Evolutionary conservation across 2,797 vertebrate genomes (phyloP).

Genomic region (Anguilla megastoma): DNA sequence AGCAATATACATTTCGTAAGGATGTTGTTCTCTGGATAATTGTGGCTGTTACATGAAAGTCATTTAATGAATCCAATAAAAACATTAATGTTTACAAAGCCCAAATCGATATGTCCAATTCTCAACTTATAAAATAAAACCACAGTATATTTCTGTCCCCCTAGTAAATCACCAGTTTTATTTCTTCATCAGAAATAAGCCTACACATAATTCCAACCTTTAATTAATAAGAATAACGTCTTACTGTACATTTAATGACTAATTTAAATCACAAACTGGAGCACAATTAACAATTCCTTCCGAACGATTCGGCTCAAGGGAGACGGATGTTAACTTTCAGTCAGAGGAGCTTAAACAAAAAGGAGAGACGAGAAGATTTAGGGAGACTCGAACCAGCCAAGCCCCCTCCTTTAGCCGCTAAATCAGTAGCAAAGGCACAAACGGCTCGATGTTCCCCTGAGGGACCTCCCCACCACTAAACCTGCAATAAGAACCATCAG

Average conservation of each 20-base stretch:
- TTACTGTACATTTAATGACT: not conserved
- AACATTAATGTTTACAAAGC: not conserved
- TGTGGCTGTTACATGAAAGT: not conserved
- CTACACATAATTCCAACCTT: not conserved
- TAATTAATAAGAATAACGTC: not conserved
- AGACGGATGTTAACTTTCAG: constrained; percentile 8
- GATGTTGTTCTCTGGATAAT: not conserved
- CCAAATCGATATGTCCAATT: not conserved
- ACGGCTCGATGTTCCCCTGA: not conserved
- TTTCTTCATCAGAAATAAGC: not conserved
- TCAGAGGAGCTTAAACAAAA: constrained; percentile 12
- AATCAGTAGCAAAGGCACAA: not conserved
- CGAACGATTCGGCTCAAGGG: not conserved
- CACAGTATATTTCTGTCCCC: not conserved
- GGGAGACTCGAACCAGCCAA: not conserved
- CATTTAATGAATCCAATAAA: not conserved
- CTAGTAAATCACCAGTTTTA: not conserved
- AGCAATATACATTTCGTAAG: not conserved
- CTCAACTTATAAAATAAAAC: not conserved
- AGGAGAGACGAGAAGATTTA: not conserved
- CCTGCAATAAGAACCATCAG: not conserved
- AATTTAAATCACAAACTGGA: not conserved
- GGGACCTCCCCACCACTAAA: not conserved
- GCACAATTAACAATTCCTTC: not conserved
- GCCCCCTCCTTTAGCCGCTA: not conserved